Conservation (phyloP, 2,888 invertebrate genomes). For the Branchipolynoe longqiensis region DNA sequence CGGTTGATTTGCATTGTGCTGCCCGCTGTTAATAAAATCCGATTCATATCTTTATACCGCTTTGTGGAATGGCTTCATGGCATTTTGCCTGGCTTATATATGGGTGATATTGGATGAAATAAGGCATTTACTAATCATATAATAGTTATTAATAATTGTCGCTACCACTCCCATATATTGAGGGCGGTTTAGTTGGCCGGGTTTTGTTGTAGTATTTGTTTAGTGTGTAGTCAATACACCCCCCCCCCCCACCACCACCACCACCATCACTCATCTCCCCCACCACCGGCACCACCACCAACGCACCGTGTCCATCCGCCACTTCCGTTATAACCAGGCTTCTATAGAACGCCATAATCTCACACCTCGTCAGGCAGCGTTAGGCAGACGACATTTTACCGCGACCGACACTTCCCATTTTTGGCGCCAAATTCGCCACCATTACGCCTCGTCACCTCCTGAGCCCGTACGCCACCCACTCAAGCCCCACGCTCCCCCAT, state of each 20-base stretch:
- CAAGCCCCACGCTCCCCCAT: background rate
- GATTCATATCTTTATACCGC: too few relatives aligned
- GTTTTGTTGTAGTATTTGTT: too few relatives aligned
- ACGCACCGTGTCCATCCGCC: background rate
- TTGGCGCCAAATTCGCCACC: slow-evolving; percentile 53
- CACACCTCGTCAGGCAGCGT: slow-evolving; percentile 14
- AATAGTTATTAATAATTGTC: too few relatives aligned
- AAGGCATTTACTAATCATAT: too few relatives aligned
- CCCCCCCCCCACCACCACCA: background rate
- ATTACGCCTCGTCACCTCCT: slow-evolving; percentile 47
- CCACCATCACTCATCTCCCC: background rate
- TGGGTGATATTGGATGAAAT: too few relatives aligned
- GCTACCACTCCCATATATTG: too few relatives aligned
- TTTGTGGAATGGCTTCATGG: too few relatives aligned
- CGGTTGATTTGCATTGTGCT: too few relatives aligned
- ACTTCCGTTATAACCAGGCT: background rate
- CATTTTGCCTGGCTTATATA: too few relatives aligned
- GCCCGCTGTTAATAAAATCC: too few relatives aligned
- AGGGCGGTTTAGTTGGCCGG: too few relatives aligned
- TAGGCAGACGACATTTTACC: slow-evolving; percentile 45
- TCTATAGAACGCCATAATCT: background rate
- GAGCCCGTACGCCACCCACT: background rate
- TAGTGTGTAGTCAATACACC: too few relatives aligned
- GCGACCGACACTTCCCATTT: background rate
- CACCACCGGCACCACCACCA: background rate